Percentiles rank a stretch among this genome's conserved stretches.
phyloP scores from a whole-genome alignment of 2,113 vertebrate species.

The Prionailurus bengalensis region DNA sequence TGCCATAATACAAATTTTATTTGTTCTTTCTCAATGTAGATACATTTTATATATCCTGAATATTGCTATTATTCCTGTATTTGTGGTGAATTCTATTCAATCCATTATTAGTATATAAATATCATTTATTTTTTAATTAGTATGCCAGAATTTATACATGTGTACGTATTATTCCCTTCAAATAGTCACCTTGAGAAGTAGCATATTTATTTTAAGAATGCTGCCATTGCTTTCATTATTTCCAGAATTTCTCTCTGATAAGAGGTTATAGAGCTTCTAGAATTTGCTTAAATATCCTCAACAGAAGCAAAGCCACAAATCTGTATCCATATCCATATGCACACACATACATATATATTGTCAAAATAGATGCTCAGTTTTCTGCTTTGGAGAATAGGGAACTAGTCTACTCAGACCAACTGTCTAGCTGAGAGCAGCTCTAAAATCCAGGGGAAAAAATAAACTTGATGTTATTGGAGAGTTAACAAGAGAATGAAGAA shows the following conservation, averaged over 20 bases:
- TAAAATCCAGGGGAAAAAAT: neutral
- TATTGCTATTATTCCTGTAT: neutral
- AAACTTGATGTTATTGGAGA: neutral
- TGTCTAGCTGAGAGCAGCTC: neutral
- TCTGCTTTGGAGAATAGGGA: neutral
- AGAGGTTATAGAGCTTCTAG: neutral
- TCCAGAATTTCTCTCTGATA: slow-evolving; percentile 19
- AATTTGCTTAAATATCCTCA: slow-evolving; percentile 5
- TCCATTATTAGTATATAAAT: neutral
- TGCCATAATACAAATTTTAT: slow-evolving; percentile 1
- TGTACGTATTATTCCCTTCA: neutral
- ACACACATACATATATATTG: neutral
- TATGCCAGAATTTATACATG: neutral
- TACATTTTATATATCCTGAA: neutral
- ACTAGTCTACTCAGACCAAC: neutral
- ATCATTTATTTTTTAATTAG: slow-evolving; percentile 54
- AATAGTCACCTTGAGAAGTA: neutral
- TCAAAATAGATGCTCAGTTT: neutral
- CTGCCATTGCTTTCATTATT: neutral
- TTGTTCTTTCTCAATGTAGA: neutral
- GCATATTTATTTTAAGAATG: neutral
- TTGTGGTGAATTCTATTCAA: neutral
- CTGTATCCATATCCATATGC: neutral
- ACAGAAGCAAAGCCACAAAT: slow-evolving; percentile 30
- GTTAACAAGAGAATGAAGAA: neutral